Percentiles rank a stretch among this genome's conserved stretches.
Evolutionary conservation across 2,888 invertebrate genomes (phyloP).

Genomic region (Phymatocera aterrima): DNA sequence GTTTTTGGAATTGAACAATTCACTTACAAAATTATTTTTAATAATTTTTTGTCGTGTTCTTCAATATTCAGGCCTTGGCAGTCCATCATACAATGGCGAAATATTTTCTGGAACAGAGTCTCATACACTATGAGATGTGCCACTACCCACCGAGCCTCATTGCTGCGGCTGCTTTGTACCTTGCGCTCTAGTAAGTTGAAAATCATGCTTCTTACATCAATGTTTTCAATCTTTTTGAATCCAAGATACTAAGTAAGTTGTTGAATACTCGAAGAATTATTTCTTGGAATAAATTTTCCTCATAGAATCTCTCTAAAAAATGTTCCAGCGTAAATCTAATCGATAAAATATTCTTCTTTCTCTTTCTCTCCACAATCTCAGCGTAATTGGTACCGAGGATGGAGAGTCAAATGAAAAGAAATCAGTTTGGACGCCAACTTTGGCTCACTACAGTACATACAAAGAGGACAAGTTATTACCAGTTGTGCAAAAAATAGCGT

Average conservation of each 20-base stretch:
- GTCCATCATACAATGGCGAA: constrained; percentile 89
- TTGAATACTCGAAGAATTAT: no score
- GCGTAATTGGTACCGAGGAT: constrained; percentile 65
- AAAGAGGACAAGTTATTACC: constrained; percentile 82
- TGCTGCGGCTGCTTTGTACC: constrained; percentile 88
- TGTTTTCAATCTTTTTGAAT: background rate
- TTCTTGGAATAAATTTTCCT: no score
- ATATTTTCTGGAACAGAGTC: constrained; percentile 91
- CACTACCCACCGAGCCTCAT: constrained; percentile 89
- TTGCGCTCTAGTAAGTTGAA: constrained; percentile 79
- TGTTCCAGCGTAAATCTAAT: no score
- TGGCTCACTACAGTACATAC: constrained; percentile 88
- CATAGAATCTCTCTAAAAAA: no score
- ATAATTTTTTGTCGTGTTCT: background rate
- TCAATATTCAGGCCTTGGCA: constrained; percentile 78
- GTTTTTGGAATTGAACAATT: background rate
- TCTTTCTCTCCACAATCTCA: constrained; percentile 52
- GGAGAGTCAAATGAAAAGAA: constrained; percentile 72
- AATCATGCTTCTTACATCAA: background rate
- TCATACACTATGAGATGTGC: constrained; percentile 88
- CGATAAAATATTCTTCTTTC: no score
- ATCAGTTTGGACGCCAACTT: constrained; percentile 84
- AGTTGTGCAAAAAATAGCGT: constrained; percentile 83
- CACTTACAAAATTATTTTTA: constrained; percentile 50
- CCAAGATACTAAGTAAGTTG: no score